Conservation (phyloP, 2,797 vertebrate genomes). For the Pyrocephalus nanus region DNA sequence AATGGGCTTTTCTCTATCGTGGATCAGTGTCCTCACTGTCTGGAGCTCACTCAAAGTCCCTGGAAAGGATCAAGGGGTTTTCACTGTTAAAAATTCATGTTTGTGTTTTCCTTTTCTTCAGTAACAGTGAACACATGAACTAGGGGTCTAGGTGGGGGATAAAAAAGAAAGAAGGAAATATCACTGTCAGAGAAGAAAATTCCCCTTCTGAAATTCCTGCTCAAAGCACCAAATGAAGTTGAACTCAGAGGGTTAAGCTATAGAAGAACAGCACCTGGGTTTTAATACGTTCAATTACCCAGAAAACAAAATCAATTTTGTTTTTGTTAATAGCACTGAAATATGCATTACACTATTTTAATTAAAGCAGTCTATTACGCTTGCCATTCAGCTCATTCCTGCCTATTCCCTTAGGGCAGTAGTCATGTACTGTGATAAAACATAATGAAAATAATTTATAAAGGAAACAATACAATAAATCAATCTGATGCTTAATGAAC, state of each 20-base stretch:
- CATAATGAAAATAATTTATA: slow-evolving; percentile 80
- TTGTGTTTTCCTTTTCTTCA: background rate
- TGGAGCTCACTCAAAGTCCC: background rate
- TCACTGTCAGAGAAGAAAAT: background rate
- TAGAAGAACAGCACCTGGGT: slow-evolving; percentile 36
- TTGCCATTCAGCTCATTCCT: slow-evolving; percentile 74
- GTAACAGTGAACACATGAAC: background rate
- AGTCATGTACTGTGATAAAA: slow-evolving; percentile 75
- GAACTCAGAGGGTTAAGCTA: slow-evolving; percentile 62
- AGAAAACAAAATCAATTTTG: slow-evolving; percentile 79
- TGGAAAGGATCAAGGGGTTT: background rate
- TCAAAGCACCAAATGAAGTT: background rate
- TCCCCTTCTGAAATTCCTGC: background rate
- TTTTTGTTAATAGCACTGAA: slow-evolving; percentile 75
- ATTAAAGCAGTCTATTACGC: slow-evolving; percentile 79
- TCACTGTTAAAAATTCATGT: slow-evolving; percentile 25
- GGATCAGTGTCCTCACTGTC: background rate
- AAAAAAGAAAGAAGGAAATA: background rate
- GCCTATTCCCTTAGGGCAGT: slow-evolving; percentile 71
- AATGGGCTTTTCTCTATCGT: background rate
- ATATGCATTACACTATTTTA: slow-evolving; percentile 80
- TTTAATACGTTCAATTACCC: slow-evolving; percentile 73
- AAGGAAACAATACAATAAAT: slow-evolving; percentile 76
- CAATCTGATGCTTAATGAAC: slow-evolving; percentile 74
- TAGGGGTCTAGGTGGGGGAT: background rate